Conservation (phyloP, 2,888 invertebrate species). For the Caenorhabditis becei region DNA sequence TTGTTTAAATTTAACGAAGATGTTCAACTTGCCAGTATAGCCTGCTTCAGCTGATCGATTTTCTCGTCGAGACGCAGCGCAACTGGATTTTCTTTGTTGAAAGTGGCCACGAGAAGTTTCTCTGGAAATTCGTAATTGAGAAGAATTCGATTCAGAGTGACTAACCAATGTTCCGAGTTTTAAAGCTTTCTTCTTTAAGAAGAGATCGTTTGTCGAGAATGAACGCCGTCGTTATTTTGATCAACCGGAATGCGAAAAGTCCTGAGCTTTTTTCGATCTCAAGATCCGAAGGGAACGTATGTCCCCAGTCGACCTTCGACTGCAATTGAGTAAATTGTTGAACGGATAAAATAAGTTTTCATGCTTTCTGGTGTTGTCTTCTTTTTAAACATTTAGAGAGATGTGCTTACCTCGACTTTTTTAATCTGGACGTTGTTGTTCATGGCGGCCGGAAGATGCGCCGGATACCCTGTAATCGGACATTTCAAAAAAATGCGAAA, state of each 20-base stretch:
- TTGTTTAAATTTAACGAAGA: too few species aligned
- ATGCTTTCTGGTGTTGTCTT: too few species aligned
- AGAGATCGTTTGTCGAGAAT: conserved; percentile 47
- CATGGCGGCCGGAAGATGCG: too few species aligned
- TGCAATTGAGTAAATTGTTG: conserved; percentile 6
- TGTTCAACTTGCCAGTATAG: not conserved
- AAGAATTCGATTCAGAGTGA: not conserved
- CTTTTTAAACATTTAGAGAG: too few species aligned
- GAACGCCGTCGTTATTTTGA: conserved; percentile 31
- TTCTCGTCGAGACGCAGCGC: conserved; percentile 16
- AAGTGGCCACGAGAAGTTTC: conserved; percentile 20
- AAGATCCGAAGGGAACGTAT: conserved; percentile 30
- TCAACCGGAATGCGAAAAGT: conserved; percentile 29
- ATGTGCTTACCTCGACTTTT: too few species aligned
- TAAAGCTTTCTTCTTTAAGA: conserved; percentile 30
- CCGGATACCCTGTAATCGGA: not conserved
- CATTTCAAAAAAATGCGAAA: not conserved
- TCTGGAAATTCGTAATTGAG: too few species aligned
- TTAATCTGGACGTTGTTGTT: too few species aligned
- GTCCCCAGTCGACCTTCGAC: conserved; percentile 3
- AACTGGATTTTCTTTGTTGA: conserved; percentile 13
- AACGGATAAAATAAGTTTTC: too few species aligned
- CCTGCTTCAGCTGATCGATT: conserved; percentile 22
- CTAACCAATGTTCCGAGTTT: conserved; percentile 26
- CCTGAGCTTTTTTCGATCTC: conserved; percentile 12